Percentiles rank a stretch among this genome's conserved stretches.
Conservation (phyloP, 2,888 invertebrate species). For the Diarsia rubi region DNA sequence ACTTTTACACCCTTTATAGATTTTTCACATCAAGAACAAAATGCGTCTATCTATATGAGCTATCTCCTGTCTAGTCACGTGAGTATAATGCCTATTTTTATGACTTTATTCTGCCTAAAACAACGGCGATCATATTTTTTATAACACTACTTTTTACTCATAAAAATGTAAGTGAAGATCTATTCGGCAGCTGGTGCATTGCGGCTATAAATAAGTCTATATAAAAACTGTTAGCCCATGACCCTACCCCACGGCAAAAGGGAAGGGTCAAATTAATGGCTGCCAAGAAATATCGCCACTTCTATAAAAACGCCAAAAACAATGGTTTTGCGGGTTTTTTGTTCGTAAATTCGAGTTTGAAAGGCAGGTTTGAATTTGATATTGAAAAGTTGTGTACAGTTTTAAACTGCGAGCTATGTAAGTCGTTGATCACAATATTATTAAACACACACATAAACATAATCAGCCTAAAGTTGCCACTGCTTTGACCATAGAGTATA, state of each 20-base stretch:
- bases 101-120: constrained; percentile 1
- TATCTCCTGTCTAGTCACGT: background rate
- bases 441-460: background rate
- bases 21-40: background rate
- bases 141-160: background rate
- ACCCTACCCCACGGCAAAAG: constrained; percentile 24
- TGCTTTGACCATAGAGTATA: background rate
- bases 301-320: constrained; percentile 49
- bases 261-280: constrained; percentile 59
- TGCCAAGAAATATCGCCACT: constrained; percentile 49
- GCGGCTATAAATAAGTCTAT: constrained; percentile 53
- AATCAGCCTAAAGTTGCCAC: background rate
- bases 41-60: background rate
- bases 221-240: constrained; percentile 40
- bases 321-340: constrained; percentile 27
- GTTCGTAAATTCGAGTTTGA: constrained; percentile 11
- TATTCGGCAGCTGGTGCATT: constrained; percentile 39
- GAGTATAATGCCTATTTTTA: background rate
- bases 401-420: background rate
- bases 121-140: background rate
- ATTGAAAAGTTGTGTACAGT: background rate
- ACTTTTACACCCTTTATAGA: no score
- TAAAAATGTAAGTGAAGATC: constrained; percentile 47
- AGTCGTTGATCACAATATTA: background rate
- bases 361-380: background rate